phyloP scores from a whole-genome alignment of 2,888 invertebrate genomes.

The Apantesis nais region DNA sequence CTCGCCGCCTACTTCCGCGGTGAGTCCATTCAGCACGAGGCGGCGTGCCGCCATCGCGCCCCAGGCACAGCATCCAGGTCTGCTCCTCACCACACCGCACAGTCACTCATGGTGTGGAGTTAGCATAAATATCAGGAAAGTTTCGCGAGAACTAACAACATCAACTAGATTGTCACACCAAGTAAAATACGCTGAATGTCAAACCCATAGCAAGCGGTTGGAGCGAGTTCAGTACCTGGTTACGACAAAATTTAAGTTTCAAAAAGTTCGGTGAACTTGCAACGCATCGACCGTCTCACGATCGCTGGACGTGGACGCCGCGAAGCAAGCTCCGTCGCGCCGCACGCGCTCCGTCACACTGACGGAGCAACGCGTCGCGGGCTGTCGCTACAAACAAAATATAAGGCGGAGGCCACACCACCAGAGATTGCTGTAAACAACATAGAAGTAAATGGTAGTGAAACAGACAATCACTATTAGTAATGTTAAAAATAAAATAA shows the following conservation, averaged over 20 bases:
- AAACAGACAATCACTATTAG: not conserved
- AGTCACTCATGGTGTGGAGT: not conserved
- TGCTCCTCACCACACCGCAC: constrained; percentile 7
- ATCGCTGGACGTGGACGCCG: constrained; percentile 2
- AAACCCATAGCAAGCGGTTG: not conserved
- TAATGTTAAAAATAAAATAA: not conserved
- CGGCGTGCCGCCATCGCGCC: constrained; percentile 63
- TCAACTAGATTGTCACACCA: not conserved
- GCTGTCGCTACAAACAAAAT: not conserved
- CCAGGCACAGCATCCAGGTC: constrained; percentile 36
- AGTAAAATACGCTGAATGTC: not conserved
- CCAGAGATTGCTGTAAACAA: not conserved
- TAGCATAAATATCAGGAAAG: not conserved
- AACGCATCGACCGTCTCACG: constrained; percentile 13
- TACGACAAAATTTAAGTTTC: not conserved
- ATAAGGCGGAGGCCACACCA: not conserved
- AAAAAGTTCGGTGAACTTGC: constrained; percentile 38
- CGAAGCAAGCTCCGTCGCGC: constrained; percentile 21
- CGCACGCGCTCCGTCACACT: constrained; percentile 47
- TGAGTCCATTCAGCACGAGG: constrained; percentile 78
- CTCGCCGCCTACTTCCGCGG: constrained; percentile 69
- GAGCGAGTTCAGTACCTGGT: not conserved
- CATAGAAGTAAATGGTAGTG: not conserved
- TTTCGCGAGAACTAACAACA: not conserved
- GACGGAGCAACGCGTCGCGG: constrained; percentile 23